Percentiles rank a stretch among this genome's conserved stretches.
These are phyloP conservation scores for Tenthredo notha DNA, from an alignment of 2,888 invertebrate genomes.

Conservation along the genomic window DNA sequence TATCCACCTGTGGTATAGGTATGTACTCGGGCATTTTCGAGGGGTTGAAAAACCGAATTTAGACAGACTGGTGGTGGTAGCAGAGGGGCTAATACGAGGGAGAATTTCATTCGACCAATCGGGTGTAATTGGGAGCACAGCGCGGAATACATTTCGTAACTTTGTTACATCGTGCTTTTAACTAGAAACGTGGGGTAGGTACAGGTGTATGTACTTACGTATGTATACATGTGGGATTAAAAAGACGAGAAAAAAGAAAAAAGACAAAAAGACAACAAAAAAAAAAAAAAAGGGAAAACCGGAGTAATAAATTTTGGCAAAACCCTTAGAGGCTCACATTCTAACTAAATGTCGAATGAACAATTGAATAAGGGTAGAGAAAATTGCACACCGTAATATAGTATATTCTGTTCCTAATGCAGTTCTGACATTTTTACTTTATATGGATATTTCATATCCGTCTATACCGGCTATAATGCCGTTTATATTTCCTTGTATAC, in stretches of 20 bases:
- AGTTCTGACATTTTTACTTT: not conserved
- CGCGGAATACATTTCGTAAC: constrained; percentile 55
- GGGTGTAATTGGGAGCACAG: constrained; percentile 58
- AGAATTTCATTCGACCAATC: constrained; percentile 58
- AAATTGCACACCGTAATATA: not conserved
- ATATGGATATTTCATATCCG: not conserved
- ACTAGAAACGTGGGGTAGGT: constrained; percentile 18
- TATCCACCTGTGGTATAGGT: not conserved
- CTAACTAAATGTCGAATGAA: not conserved
- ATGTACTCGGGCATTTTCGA: not conserved
- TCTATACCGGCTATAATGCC: not conserved
- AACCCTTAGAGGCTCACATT: not conserved
- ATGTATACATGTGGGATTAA: not conserved
- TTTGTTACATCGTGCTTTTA: constrained; percentile 47
- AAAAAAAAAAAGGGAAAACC: not conserved
- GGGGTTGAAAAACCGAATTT: constrained; percentile 26
- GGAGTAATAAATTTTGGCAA: constrained; percentile 11
- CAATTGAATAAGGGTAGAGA: constrained; percentile 20
- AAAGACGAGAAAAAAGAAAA: not conserved
- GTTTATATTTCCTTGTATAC: not conserved
- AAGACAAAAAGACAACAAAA: not conserved
- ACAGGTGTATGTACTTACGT: constrained; percentile 13
- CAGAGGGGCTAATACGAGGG: not conserved
- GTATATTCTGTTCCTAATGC: not conserved
- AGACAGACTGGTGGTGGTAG: constrained; percentile 14